Base-by-base conservation (phyloP, 2,797 vertebrate species). In the Siniperca scherzeri region DNA sequence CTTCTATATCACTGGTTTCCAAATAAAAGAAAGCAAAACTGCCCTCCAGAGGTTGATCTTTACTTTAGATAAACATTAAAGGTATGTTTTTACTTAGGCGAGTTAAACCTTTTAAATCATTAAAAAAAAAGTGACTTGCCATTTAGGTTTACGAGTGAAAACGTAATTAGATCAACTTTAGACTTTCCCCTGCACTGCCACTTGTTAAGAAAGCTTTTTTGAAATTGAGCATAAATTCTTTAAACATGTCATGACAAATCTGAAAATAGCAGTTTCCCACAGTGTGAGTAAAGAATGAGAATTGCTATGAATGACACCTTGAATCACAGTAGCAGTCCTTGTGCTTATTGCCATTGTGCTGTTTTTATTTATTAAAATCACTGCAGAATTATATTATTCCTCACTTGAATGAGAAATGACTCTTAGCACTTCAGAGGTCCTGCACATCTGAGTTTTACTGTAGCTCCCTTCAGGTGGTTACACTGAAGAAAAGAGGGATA, bases 321-420 rank as follows among this genome's bases (percentile, higher is more conserved):
- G 30, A 25, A 44, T 53, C n/a, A 66, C 4, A 38, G 44, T 11
- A 36, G 27, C 40, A 33, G n/a, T 22, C 17, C 4, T 16, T 40
- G 42, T 65, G 38, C 50, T 13, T 61, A 3, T 10, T 75, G 25
- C 33, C 22, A 56, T 50, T 48, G 13, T 73, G 25, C 21, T 59
- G 0, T 3, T 38, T 78, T 68, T 77, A 74, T 76, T 77, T 72
- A 55, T 0, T 40, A n/a, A 74, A 81, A 66, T 75, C 48, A 19
- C 22, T 50, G 69, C n/a, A 12, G 40, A 56, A 17, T 79, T 72
- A 5, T 46, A 11, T 69, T 70, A 57, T 78, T 68, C 16, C 50
- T 67, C 7, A 44, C 57, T 82, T 72, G 12, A 78, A 66, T 70
- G 57, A 69, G 12, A 70, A 87, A 77, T 27, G 5, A 50, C 46